Base-by-base conservation (phyloP, 2,113 vertebrate genomes). In the Gymnocephalus cernua region DNA sequence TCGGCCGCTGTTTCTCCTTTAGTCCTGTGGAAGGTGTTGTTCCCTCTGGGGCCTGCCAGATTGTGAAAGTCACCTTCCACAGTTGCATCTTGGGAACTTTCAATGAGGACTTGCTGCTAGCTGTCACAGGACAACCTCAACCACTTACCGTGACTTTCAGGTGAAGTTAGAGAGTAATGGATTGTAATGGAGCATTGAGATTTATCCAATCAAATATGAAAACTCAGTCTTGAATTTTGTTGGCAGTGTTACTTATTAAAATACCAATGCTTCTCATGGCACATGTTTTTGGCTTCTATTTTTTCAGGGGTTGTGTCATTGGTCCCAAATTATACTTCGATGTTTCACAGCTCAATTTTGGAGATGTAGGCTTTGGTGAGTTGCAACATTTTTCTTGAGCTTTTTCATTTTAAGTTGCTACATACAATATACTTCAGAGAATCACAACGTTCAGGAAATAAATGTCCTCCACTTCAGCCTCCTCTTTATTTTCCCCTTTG, bases 361-460 rank as follows among this genome's bases (percentile, higher is more conserved):
- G 96, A 4, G 95, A 97, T 2, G 86, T 99, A 83, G 95, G 95
- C 66, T 98, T 96, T 61, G 97, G 97, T 98, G 90, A 95, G 96
- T 93, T 23, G 27, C 4, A 8, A 2, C 11, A n/a, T 53, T 35
- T 74, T 47, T 6, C n/a, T n/a, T 51, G 15, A 0, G 1, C 9
- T 21, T 50, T 7, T 38, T 41, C 0, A 48, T 74, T 45, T 38
- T 25, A 27, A 61, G 21, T 29, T 14, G 19, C 41, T 11, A 45
- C 18, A 53, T 35, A n/a, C 16, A 0, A 51, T 59, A 12, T n/a
- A 45, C 12, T 41, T 1, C 6, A 50, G 8, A 67, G 21, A 61
- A 54, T 59, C 9, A 35, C 14, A 61, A 11, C 6, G 35, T 64
- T 54, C 35, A 41, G 19, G 23, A 21, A 41, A 51, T 15, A 50